Conservation (phyloP, 2,797 vertebrate genomes). For the Remorina albescens region DNA sequence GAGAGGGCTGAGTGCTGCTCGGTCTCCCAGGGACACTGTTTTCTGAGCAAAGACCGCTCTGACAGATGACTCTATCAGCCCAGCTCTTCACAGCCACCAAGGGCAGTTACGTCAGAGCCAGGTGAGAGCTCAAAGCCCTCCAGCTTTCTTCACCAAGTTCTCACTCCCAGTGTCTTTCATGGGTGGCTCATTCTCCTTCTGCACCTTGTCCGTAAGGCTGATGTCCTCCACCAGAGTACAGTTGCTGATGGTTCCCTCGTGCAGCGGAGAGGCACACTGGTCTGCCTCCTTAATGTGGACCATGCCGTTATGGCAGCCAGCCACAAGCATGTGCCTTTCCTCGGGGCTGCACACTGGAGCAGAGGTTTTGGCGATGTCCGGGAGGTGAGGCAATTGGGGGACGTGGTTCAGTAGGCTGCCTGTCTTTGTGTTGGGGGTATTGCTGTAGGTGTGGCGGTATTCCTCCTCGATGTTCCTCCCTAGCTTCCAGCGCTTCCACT, state of each 20-base stretch:
- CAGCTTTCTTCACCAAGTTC: conserved; percentile 12
- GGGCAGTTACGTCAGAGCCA: conserved; percentile 27
- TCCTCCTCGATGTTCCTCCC: conserved; percentile 90
- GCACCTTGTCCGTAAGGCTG: conserved; percentile 70
- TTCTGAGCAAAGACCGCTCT: conserved; percentile 28
- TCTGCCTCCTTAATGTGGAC: conserved; percentile 47
- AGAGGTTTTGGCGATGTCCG: conserved; percentile 72
- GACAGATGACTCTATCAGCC: conserved; percentile 42
- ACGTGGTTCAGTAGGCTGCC: conserved; percentile 75
- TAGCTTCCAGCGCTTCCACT: conserved; percentile 92
- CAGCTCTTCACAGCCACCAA: conserved; percentile 40
- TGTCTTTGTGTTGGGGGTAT: conserved; percentile 78
- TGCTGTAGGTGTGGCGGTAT: conserved; percentile 89
- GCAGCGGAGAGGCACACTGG: conserved; percentile 53
- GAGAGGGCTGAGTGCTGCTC: conserved; percentile 35
- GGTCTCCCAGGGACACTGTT: conserved; percentile 30
- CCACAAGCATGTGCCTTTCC: conserved; percentile 87
- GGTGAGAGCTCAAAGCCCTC: conserved; percentile 29
- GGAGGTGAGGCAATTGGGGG: conserved; percentile 63
- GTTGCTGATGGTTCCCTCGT: conserved; percentile 56
- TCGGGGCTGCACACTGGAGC: conserved; percentile 64
- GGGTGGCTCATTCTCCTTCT: conserved; percentile 80
- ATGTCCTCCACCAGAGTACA: conserved; percentile 77
- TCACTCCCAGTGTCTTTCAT: conserved; percentile 62
- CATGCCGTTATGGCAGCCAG: conserved; percentile 76